Evolutionary conservation across 2,113 vertebrate species (phyloP), one percentile per base, ranked within the genome.

Genomic region (Planiliza haematocheilus): DNA sequence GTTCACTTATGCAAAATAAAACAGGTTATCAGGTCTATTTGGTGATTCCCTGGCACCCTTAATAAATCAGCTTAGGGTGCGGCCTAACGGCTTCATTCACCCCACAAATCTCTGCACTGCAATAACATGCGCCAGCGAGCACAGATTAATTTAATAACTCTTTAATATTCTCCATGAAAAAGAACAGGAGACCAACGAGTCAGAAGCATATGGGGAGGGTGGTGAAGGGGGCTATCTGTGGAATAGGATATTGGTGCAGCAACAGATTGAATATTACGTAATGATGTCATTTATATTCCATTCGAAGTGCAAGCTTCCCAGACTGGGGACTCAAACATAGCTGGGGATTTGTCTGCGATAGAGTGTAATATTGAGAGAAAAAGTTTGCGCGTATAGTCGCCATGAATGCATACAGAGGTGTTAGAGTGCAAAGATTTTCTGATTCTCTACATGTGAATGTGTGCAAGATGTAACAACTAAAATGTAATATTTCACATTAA

Each of bases 81-180:
- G 74, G 91, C 82, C 90, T 92, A 91, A 93, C 87, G 83, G 93
- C 93, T 94, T 90, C 88, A 90, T 91, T 92, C 92, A 78, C 79
- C 78, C 83, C 60, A 86, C 92, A 95, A 93, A 94, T 92, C 93
- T 93, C 91, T 93, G 92, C 90, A 84, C 84, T 88, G 92, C 91
- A 95, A 95, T 94, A 94, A 94, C 93, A 94, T 88, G 94, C 93
- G 65, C 91, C 91, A 92, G 90, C 84, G 86, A 93, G 91, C 93
- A 93, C 86, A 93, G 91, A 93, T 93, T 94, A 93, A 93, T 94
- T 94, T 93, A 94, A 94, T 94, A 94, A 94, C 91, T 93, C 88
- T 92, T 94, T 93, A 93, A 94, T 94, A 94, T 93, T 94, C 93
- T 93, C 87, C 18, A 68, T 85, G 85, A 92, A 92, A 88, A 90